Evolutionary conservation across 2,888 invertebrate genomes (phyloP).

Genomic region (Bellardia pandia): DNA sequence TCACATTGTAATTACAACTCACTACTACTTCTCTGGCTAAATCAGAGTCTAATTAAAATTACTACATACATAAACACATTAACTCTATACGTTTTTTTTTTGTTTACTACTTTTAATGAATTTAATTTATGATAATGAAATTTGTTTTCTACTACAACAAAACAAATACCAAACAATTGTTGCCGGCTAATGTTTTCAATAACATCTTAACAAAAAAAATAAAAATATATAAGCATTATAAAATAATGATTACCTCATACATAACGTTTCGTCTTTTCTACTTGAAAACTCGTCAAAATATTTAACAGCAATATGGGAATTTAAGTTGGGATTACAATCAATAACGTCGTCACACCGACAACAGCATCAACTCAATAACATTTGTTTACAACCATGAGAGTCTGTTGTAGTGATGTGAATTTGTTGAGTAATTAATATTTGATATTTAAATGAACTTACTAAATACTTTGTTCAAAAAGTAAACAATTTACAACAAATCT

Average conservation of each 20-base stretch:
- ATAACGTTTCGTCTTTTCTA: not conserved
- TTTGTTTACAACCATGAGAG: not conserved
- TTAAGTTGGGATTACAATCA: conserved; percentile 24
- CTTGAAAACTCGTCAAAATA: not conserved
- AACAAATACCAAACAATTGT: not conserved
- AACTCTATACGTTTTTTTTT: no score
- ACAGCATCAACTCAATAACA: not conserved
- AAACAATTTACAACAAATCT: no score
- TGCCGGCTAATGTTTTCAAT: not conserved
- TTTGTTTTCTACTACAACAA: not conserved
- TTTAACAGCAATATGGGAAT: not conserved
- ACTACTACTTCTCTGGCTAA: not conserved
- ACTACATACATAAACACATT: not conserved
- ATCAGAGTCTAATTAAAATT: conserved; percentile 16
- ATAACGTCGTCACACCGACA: conserved; percentile 8
- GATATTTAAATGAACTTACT: no score
- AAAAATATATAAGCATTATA: conserved; percentile 7
- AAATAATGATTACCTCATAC: conserved; percentile 51
- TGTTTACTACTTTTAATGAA: not conserved
- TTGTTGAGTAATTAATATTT: no score
- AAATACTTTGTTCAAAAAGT: no score
- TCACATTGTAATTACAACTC: not conserved
- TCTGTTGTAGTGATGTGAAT: no score
- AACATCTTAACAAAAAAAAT: conserved; percentile 1
- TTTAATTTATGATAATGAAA: not conserved